Evolutionary conservation across 2,888 invertebrate species (phyloP).

Genomic region (Azorinus chamasolen): DNA sequence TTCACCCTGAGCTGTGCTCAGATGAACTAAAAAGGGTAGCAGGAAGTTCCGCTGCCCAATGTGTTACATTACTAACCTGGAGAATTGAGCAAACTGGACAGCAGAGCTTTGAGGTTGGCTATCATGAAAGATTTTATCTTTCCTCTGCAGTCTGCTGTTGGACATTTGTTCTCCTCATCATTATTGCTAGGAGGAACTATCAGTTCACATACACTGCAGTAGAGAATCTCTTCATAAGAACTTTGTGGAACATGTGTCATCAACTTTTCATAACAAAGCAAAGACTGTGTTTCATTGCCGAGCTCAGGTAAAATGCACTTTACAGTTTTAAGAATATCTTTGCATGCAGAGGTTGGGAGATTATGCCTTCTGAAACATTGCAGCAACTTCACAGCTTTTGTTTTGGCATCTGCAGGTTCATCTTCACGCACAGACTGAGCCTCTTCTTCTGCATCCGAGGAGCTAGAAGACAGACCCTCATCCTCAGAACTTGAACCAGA

Average conservation of each 20-base stretch:
- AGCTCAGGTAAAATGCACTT: background rate
- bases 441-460: no score
- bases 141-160: background rate
- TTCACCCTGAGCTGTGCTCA: no score
- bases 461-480: no score
- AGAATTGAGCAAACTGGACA: background rate
- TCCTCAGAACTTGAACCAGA: no score
- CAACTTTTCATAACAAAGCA: background rate
- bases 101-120: background rate
- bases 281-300: background rate
- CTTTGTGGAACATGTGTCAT: background rate
- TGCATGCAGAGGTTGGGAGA: background rate
- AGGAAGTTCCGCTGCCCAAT: background rate
- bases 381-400: no score
- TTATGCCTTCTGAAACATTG: background rate
- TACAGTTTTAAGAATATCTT: constrained; percentile 1
- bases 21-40: no score
- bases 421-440: no score
- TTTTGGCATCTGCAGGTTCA: no score
- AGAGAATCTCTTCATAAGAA: background rate
- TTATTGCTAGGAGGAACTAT: no score
- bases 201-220: background rate
- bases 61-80: background rate
- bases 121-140: background rate
- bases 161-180: background rate